Evolutionary conservation across 2,797 vertebrate genomes (phyloP).

Genomic region (Tiaroga cobitis): DNA sequence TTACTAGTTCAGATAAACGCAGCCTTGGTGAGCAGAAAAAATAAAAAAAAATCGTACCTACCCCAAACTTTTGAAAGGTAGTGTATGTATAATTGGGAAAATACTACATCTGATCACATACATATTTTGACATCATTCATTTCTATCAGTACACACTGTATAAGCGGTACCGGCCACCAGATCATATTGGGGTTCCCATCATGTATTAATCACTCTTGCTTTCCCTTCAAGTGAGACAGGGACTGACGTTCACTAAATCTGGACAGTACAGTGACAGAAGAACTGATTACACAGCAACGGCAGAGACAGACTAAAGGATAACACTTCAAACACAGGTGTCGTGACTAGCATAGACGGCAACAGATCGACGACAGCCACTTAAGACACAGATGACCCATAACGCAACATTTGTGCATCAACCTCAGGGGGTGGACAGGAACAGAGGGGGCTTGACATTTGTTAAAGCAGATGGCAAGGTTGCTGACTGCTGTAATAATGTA

Average conservation of each 20-base stretch:
- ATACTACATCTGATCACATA: background rate
- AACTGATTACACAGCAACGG: background rate
- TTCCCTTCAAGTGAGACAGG: slow-evolving; percentile 2
- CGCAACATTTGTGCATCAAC: slow-evolving; percentile 25
- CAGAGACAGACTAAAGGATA: slow-evolving; percentile 1
- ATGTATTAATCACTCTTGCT: background rate
- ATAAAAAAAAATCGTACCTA: background rate
- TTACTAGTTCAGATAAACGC: no score
- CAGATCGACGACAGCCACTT: background rate
- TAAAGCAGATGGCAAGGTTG: background rate
- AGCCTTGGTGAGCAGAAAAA: background rate
- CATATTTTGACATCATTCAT: background rate
- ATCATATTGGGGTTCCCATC: slow-evolving; percentile 9
- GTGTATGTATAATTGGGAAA: background rate
- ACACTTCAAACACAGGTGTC: slow-evolving; percentile 33
- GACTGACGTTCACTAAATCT: background rate
- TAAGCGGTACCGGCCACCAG: background rate
- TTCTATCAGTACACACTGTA: background rate
- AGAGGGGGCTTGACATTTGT: slow-evolving; percentile 10
- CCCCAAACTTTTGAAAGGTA: slow-evolving; percentile 1
- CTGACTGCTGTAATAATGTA: background rate
- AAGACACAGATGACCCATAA: slow-evolving; percentile 35
- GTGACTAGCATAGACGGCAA: slow-evolving; percentile 30
- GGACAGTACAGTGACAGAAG: slow-evolving; percentile 15
- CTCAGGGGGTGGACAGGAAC: slow-evolving; percentile 11